Percentiles rank a stretch among this genome's conserved stretches.
phyloP scores from a whole-genome alignment of 2,797 vertebrate species.

The Smutsia temminckii region DNA sequence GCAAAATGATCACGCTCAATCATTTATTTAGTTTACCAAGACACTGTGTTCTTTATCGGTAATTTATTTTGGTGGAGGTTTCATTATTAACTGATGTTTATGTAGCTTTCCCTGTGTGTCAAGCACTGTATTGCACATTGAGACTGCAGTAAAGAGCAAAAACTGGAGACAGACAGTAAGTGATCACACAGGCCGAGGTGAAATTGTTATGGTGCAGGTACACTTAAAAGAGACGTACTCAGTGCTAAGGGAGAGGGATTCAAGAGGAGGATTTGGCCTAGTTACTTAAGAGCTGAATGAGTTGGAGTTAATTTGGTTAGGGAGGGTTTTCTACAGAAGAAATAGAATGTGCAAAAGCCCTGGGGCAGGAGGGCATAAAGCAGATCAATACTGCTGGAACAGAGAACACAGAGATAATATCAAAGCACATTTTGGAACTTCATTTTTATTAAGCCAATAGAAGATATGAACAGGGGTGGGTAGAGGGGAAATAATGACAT shows the following conservation, averaged over 20 bases:
- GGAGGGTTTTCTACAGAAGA: neutral
- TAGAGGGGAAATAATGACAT: neutral
- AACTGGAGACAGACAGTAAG: neutral
- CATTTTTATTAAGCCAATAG: neutral
- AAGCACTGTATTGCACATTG: neutral
- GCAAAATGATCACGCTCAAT: neutral
- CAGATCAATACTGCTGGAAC: neutral
- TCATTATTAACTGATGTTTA: neutral
- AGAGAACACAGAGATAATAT: neutral
- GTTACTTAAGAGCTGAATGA: neutral
- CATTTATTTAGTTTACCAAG: neutral
- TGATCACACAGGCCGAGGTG: neutral
- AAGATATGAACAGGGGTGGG: neutral
- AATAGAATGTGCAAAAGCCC: neutral
- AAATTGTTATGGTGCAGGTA: neutral
- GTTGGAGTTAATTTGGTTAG: neutral
- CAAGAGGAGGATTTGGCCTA: neutral
- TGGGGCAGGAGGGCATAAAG: neutral
- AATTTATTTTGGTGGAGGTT: neutral
- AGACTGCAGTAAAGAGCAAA: neutral
- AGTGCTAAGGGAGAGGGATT: neutral
- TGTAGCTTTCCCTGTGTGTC: neutral
- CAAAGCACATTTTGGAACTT: neutral
- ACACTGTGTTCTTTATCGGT: neutral
- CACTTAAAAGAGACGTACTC: neutral